Conservation (phyloP, 2,888 invertebrate species). For the Brachylomia viminalis region DNA sequence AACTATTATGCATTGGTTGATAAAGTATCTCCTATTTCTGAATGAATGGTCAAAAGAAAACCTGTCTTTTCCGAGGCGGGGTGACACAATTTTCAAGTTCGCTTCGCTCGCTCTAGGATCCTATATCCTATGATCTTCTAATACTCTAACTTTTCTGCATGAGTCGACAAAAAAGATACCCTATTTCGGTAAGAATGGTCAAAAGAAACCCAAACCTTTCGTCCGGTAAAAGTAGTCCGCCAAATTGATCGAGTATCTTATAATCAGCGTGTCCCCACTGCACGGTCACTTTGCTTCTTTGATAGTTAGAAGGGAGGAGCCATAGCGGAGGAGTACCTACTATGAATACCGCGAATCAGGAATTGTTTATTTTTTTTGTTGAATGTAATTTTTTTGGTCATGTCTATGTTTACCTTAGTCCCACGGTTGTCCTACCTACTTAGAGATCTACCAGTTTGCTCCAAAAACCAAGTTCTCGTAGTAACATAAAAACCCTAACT, state of each 20-base stretch:
- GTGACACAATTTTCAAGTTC: no score
- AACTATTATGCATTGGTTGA: no score
- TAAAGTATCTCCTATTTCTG: no score
- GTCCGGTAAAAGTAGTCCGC: not conserved
- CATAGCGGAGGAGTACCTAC: not conserved
- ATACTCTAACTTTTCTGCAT: not conserved
- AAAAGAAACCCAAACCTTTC: not conserved
- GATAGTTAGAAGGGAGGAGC: not conserved
- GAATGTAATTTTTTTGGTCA: not conserved
- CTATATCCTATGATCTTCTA: not conserved
- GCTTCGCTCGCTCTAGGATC: not conserved
- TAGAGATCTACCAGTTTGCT: not conserved
- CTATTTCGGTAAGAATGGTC: no score
- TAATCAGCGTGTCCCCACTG: not conserved
- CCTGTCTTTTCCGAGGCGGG: no score
- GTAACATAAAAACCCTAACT: not conserved
- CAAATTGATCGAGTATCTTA: not conserved
- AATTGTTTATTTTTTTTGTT: not conserved
- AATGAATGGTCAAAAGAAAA: no score
- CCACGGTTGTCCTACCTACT: no score
- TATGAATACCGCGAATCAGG: not conserved
- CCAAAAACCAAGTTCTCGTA: not conserved
- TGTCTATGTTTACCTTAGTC: not conserved
- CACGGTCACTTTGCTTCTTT: not conserved
- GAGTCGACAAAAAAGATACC: no score